These are phyloP conservation scores for Phengaris alcon DNA, from an alignment of 2,888 invertebrate species.

Conservation along the genomic window DNA sequence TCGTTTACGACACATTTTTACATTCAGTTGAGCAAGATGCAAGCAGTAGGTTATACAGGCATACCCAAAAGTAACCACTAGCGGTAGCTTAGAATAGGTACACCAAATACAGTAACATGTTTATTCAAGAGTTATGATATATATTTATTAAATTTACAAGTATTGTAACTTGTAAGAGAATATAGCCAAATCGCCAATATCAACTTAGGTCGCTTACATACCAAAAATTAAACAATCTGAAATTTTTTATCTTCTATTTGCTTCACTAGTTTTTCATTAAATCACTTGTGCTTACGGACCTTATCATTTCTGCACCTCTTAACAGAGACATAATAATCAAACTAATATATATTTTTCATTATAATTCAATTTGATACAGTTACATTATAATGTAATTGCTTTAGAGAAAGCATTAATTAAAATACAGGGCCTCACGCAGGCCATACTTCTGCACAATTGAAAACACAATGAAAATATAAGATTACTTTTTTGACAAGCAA, in stretches of 20 bases:
- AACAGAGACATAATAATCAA: background rate
- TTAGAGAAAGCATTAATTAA: conserved; percentile 36
- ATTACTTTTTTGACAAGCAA: background rate
- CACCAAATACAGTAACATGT: too few species aligned
- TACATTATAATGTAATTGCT: conserved; percentile 33
- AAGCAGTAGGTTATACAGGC: conserved; percentile 51
- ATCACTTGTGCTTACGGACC: conserved; percentile 1
- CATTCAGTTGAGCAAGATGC: conserved; percentile 68
- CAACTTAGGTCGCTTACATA: background rate
- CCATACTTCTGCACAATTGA: conserved; percentile 26
- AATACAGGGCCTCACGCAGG: conserved; percentile 33
- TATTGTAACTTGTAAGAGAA: too few species aligned
- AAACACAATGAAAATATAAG: conserved; percentile 30
- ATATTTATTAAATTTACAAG: too few species aligned
- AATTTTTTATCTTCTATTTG: background rate
- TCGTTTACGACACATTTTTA: conserved; percentile 50
- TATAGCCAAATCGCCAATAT: background rate
- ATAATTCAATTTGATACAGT: conserved; percentile 20
- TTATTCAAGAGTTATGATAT: too few species aligned
- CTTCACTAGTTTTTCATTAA: background rate
- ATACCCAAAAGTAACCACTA: conserved; percentile 11
- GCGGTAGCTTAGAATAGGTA: too few species aligned
- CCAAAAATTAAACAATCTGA: background rate
- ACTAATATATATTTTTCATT: conserved; percentile 12
- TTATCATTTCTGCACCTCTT: background rate